A percentile compares a stretch with the other conserved stretches of the same genome.
Conservation (phyloP, 2,888 invertebrate species). For the Apantesis nais region DNA sequence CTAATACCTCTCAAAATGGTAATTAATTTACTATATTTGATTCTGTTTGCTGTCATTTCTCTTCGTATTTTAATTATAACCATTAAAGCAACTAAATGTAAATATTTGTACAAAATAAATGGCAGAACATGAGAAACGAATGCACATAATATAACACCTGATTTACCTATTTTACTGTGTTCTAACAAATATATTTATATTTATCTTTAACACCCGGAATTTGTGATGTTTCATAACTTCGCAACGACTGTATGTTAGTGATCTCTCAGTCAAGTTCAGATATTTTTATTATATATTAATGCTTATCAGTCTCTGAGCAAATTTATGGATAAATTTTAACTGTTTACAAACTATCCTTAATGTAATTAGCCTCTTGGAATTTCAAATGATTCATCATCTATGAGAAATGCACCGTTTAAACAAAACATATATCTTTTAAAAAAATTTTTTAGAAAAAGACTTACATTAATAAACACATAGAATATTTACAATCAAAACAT, state of each 20-base stretch:
- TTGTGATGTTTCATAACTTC: neutral
- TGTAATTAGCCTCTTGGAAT: constrained; percentile 41
- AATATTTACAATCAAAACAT: constrained; percentile 24
- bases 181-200: too few relatives aligned
- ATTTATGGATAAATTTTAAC: neutral
- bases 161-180: too few relatives aligned
- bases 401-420: constrained; percentile 25
- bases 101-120: too few relatives aligned
- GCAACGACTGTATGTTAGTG: neutral
- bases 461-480: constrained; percentile 9
- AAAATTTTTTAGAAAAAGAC: constrained; percentile 2
- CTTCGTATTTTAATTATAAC: too few relatives aligned
- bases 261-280: neutral
- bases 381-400: constrained; percentile 34
- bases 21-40: too few relatives aligned
- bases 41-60: too few relatives aligned
- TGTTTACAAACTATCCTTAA: constrained; percentile 8
- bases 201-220: too few relatives aligned
- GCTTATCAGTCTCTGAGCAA: neutral
- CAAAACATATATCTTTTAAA: neutral
- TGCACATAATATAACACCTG: too few relatives aligned
- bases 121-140: too few relatives aligned
- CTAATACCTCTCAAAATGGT: too few relatives aligned
- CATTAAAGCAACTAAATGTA: too few relatives aligned
- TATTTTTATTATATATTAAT: constrained; percentile 17